phyloP scores from a whole-genome alignment of 2,113 vertebrate genomes.

The Cnemophilus loriae region DNA sequence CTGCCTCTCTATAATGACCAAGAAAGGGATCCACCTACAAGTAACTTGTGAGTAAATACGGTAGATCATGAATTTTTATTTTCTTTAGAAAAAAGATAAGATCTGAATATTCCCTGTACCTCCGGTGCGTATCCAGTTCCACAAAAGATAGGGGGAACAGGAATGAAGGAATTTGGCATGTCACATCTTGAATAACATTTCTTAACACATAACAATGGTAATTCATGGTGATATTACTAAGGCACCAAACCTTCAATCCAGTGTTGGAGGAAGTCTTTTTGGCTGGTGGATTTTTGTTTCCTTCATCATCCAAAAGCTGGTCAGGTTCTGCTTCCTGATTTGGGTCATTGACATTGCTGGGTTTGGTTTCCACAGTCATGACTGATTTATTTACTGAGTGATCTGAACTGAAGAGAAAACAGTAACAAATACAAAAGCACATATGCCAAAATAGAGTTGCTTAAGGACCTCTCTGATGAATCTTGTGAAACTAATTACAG shows the following conservation, averaged over 20 bases:
- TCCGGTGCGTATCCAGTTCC: background rate
- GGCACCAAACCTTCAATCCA: conserved; percentile 66
- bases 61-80: background rate
- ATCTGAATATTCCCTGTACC: background rate
- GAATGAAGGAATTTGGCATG: background rate
- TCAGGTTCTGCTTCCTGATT: background rate
- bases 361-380: background rate
- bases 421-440: background rate
- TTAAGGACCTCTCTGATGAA: background rate
- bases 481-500: background rate
- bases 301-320: background rate
- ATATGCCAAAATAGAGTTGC: background rate
- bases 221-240: background rate
- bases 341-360: background rate
- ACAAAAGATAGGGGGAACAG: background rate
- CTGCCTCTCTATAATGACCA: background rate
- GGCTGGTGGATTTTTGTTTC: background rate
- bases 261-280: background rate
- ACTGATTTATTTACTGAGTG: background rate
- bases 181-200: background rate
- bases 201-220: background rate
- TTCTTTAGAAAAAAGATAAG: background rate
- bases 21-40: background rate
- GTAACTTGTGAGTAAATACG: background rate
- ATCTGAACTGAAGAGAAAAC: background rate